phyloP scores from a whole-genome alignment of 2,888 invertebrate genomes.

The Tryphoninae sp. region DNA sequence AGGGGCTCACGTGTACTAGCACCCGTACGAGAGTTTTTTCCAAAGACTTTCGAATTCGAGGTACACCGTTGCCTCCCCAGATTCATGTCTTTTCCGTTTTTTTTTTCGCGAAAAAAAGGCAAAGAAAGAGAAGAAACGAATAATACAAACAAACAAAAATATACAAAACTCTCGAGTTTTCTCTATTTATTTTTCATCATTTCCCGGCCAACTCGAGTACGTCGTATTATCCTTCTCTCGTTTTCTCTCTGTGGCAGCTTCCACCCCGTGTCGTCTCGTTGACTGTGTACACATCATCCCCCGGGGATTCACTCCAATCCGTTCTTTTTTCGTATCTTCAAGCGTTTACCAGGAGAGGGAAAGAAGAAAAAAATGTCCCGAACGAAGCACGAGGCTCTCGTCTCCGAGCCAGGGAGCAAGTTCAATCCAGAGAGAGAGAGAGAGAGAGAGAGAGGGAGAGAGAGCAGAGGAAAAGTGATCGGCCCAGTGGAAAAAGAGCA shows the following conservation, averaged over 20 bases:
- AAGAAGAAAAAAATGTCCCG: slow-evolving; percentile 17
- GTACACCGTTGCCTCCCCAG: slow-evolving; percentile 10
- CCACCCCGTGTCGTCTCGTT: slow-evolving; percentile 28
- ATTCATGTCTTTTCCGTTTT: slow-evolving; percentile 37
- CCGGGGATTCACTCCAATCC: slow-evolving; percentile 48
- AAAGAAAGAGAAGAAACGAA: not conserved
- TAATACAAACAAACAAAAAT: not conserved
- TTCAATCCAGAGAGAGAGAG: not conserved
- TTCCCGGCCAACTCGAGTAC: slow-evolving; percentile 50
- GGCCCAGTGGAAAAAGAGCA: slow-evolving; percentile 25
- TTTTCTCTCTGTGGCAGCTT: slow-evolving; percentile 48
- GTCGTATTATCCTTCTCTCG: slow-evolving; percentile 30
- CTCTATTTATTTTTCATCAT: slow-evolving; percentile 44
- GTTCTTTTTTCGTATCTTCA: slow-evolving; percentile 47
- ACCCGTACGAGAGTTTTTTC: slow-evolving; percentile 47
- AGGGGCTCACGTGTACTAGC: slow-evolving; percentile 35
- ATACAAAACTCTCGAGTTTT: slow-evolving; percentile 14
- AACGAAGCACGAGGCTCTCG: slow-evolving; percentile 34
- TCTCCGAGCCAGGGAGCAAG: slow-evolving; percentile 4
- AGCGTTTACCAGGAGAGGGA: slow-evolving; percentile 47
- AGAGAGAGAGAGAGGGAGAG: not conserved
- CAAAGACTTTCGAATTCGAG: slow-evolving; percentile 41
- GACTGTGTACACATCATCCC: slow-evolving; percentile 38
- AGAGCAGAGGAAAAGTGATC: slow-evolving; percentile 29
- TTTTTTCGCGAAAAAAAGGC: not conserved